Conservation (phyloP, 2,888 invertebrate genomes). For the Torymus tubicola region DNA sequence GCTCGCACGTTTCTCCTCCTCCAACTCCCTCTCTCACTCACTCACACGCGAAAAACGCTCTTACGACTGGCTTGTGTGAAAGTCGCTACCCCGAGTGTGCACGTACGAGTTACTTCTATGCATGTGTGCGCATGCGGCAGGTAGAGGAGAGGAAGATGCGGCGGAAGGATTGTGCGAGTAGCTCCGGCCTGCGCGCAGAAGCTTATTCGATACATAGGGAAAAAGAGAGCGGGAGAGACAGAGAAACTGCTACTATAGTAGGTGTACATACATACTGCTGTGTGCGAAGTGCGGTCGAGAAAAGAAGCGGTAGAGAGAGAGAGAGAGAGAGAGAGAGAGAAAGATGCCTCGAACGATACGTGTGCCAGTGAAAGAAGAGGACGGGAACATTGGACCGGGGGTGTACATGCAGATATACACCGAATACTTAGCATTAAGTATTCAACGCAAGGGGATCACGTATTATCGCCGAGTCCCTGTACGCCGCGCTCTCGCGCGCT, state of each 20-base stretch:
- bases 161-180: conserved; percentile 36
- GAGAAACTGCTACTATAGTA: conserved; percentile 32
- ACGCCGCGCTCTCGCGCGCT: conserved; percentile 67
- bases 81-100: conserved; percentile 4
- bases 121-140: conserved; percentile 27
- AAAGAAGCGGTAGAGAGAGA: conserved; percentile 13
- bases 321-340: conserved; percentile 56
- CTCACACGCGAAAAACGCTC: conserved; percentile 44
- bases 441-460: conserved; percentile 76
- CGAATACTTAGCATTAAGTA: conserved; percentile 75
- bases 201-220: conserved; percentile 43
- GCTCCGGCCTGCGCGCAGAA: neutral
- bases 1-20: conserved; percentile 62
- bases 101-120: conserved; percentile 23
- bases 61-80: conserved; percentile 33
- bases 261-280: too few relatives aligned
- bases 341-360: conserved; percentile 39
- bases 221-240: conserved; percentile 52
- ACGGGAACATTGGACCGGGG: conserved; percentile 36
- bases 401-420: conserved; percentile 70
- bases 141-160: conserved; percentile 34
- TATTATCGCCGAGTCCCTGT: conserved; percentile 73
- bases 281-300: neutral
- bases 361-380: neutral
- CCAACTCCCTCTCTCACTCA: neutral